Conservation (phyloP, 92 coral and sea anemone genomes). For the Galaxea fascicularis region DNA sequence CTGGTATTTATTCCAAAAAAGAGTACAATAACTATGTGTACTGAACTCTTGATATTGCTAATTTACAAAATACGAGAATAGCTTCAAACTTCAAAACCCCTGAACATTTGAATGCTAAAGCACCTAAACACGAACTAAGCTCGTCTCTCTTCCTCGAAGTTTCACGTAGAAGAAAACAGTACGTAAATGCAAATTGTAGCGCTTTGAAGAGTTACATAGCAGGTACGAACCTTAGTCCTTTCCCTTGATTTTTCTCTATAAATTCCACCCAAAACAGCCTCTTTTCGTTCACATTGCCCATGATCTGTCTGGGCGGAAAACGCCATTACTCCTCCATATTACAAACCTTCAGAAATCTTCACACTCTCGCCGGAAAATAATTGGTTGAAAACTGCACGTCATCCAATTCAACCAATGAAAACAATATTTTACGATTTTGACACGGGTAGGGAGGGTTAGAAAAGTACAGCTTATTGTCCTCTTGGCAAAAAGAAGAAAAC, state of each 20-base stretch:
- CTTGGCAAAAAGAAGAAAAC: too few species aligned
- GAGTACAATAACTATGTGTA: not conserved
- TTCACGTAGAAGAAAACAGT: constrained; percentile 15
- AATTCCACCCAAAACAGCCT: constrained; percentile 82
- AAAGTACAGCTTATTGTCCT: not conserved
- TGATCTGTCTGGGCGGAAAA: constrained; percentile 99
- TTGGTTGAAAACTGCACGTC: constrained; percentile 90
- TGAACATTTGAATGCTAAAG: not conserved
- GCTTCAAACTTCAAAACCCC: not conserved
- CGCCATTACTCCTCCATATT: constrained; percentile 99
- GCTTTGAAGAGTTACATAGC: not conserved
- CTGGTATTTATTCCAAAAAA: constrained; percentile 36
- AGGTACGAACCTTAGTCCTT: constrained; percentile 72
- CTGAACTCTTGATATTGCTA: not conserved
- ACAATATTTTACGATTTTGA: not conserved
- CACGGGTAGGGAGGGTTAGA: constrained; percentile 35
- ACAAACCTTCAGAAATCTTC: constrained; percentile 81
- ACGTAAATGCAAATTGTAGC: constrained; percentile 2
- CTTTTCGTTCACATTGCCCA: constrained; percentile 98
- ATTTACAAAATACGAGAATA: not conserved
- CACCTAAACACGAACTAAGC: constrained; percentile 1
- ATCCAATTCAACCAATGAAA: constrained; percentile 78
- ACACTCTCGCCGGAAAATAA: constrained; percentile 78
- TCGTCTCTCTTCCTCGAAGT: constrained; percentile 7
- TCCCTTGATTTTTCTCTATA: constrained; percentile 67